Percentiles rank a stretch among this genome's conserved stretches.
phyloP scores from a whole-genome alignment of 2,888 invertebrate species.

The Plagiodera versicolora region DNA sequence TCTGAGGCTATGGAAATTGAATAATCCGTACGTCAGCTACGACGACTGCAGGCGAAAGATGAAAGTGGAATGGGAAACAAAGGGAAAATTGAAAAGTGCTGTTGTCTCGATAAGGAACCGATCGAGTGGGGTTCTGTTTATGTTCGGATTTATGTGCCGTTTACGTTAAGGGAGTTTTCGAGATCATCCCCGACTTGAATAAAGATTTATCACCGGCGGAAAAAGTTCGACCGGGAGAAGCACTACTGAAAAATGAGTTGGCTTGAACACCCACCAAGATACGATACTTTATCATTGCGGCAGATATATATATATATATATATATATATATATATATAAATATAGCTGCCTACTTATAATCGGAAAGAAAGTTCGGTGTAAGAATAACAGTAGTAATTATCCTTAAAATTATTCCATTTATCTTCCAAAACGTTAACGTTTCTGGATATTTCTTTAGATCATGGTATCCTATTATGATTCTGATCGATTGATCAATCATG shows the following conservation, averaged over 20 bases:
- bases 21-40: background rate
- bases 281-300: background rate
- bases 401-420: too few species aligned
- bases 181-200: background rate
- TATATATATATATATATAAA: too few species aligned
- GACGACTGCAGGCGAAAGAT: background rate
- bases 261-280: background rate
- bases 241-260: background rate
- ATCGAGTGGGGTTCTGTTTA: slow-evolving; percentile 1
- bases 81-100: background rate
- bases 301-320: background rate
- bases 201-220: background rate
- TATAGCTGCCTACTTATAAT: too few species aligned
- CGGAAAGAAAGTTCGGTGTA: too few species aligned
- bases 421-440: too few species aligned
- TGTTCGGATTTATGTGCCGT: slow-evolving; percentile 1
- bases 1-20: background rate
- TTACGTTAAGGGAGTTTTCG: slow-evolving; percentile 1
- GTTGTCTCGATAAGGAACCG: slow-evolving; percentile 1
- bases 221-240: background rate
- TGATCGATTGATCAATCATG: too few species aligned
- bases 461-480: too few species aligned
- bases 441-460: too few species aligned
- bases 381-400: too few species aligned
- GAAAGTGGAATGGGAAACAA: background rate